These are phyloP conservation scores for Anodontia alba DNA, from an alignment of 2,888 invertebrate species.

Conservation along the genomic window DNA sequence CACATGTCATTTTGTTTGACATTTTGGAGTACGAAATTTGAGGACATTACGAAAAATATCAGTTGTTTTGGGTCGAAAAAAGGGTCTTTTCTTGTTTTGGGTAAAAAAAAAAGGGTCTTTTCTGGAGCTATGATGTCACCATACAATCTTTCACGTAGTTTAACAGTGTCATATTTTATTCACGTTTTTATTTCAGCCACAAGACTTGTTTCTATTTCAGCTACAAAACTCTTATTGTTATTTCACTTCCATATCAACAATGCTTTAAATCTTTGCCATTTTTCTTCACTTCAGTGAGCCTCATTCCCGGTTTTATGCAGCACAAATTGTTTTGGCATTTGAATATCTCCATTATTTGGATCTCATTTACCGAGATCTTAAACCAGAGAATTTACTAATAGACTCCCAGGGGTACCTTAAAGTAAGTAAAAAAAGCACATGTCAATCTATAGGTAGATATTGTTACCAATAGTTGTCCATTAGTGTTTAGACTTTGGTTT, in stretches of 20 bases:
- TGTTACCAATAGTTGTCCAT: slow-evolving; percentile 11
- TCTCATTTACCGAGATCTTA: slow-evolving; percentile 99
- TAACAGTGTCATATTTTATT: too few species aligned
- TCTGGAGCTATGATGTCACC: too few species aligned
- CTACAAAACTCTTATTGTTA: background rate
- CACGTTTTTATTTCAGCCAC: too few species aligned
- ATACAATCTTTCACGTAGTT: too few species aligned
- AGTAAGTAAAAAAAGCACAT: slow-evolving; percentile 77
- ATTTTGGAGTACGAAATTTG: too few species aligned
- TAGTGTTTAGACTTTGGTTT: slow-evolving; percentile 9
- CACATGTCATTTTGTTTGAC: too few species aligned
- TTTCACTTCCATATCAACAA: background rate
- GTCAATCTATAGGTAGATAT: background rate
- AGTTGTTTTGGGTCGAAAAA: too few species aligned
- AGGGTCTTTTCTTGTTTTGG: too few species aligned
- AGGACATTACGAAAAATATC: too few species aligned
- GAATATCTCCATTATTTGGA: slow-evolving; percentile 99
- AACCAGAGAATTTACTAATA: slow-evolving; percentile 98
- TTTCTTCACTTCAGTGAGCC: slow-evolving; percentile 90
- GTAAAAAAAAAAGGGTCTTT: too few species aligned
- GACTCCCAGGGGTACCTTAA: slow-evolving; percentile 89
- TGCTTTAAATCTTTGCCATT: slow-evolving; percentile 16
- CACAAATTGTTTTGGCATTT: slow-evolving; percentile 99
- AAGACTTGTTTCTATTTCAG: too few species aligned
- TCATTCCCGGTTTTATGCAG: slow-evolving; percentile 99